phyloP scores from a whole-genome alignment of 2,113 vertebrate genomes.

The Campylomormyrus tamandua region DNA sequence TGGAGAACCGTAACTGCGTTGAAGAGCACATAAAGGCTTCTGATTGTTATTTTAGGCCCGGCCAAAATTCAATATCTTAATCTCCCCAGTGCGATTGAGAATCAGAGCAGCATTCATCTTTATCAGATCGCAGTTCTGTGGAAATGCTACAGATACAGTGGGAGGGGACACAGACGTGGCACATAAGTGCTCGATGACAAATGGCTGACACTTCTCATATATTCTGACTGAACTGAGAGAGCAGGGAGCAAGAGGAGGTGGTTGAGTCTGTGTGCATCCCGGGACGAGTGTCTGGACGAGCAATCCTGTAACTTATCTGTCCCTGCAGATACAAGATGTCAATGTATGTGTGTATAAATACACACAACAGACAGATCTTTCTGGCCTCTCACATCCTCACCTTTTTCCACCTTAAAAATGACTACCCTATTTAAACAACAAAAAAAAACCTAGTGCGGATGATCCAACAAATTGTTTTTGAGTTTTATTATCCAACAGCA shows the following conservation, averaged over 20 bases:
- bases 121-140: constrained; percentile 3
- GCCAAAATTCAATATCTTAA: constrained; percentile 42
- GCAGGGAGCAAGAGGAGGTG: not conserved
- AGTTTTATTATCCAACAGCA: not conserved
- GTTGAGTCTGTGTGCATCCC: too few relatives aligned
- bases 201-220: not conserved
- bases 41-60: constrained; percentile 54
- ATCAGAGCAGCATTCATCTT: constrained; percentile 24
- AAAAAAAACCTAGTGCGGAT: not conserved
- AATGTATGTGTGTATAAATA: not conserved
- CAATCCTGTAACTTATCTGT: not conserved
- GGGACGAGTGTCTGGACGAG: not conserved
- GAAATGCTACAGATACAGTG: constrained; percentile 17
- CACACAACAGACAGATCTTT: not conserved
- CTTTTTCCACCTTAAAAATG: not conserved
- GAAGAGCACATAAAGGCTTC: constrained; percentile 49
- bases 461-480: not conserved
- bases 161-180: not conserved
- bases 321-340: not conserved
- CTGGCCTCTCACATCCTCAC: not conserved
- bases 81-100: constrained; percentile 38
- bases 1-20: constrained; percentile 30
- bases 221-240: not conserved
- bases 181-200: not conserved
- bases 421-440: not conserved